Base-by-base conservation (phyloP, 2,888 invertebrate species). In the Beris morrisii region DNA sequence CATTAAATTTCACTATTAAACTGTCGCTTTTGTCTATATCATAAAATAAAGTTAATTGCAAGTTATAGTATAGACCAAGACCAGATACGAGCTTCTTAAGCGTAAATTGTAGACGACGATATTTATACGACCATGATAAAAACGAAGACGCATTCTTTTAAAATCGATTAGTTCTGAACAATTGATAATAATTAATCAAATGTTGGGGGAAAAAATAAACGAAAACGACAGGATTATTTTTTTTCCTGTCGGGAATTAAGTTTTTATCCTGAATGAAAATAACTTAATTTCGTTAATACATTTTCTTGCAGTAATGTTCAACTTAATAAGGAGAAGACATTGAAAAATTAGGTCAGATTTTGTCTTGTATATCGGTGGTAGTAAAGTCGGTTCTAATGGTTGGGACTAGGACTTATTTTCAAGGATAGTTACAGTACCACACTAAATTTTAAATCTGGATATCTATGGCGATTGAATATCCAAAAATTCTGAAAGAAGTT, bases 111-210 rank as follows among this genome's bases (percentile, higher is more conserved):
- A 6, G 31, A 45, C 28, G 54, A 46, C 31, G 58, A 59, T 59
- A 45, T 30, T 48, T 46, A 22, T 28, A 61, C 43, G 6, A 13
- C 43, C 9, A 5, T 50, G 3, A 6, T 38, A 38, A 50, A 11
- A 38, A 61, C 38, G 15, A 61, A 50, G 61, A 52, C 2, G 50
- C 31, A 61, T 61, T 52, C 61, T 61, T 50, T 61, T 13, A 22
- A 50, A 50, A 38, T 38, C 61, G 61, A 61, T 61, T 61, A 61
- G 50, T 61, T 50, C 52, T n/a, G 61, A 50, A 52, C 61, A 61
- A 43, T 61, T 61, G 61, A 61, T 38, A 61, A 61, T 61, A 61
- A 61, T 61, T 61, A 61, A 61, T 61, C 61, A 61, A 32, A 61
- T 50, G 61, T 38, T 38, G 15, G 5, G 43, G 32, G 15, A 61